Evolutionary conservation across 1,140 invertebrate genomes (phyloP).

Genomic region (Drosophila guanche): DNA sequence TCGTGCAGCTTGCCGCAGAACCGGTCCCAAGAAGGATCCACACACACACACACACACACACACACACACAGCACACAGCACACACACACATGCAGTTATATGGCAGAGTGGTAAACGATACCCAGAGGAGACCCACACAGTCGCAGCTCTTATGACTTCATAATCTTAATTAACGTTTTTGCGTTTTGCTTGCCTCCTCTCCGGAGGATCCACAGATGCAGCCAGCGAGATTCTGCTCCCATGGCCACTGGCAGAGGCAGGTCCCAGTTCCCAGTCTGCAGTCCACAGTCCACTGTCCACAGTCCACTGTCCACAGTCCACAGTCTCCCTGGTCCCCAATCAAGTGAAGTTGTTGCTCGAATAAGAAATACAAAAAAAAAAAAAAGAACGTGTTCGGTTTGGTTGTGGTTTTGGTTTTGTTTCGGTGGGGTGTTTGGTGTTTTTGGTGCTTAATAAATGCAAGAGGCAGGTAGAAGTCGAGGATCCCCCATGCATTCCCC

Average conservation of each 20-base stretch:
- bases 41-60: conserved; percentile 5
- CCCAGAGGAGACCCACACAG: background rate
- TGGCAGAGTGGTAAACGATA: background rate
- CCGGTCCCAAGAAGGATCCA: conserved; percentile 64
- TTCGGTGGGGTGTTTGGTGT: conserved; percentile 42
- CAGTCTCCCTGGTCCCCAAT: conserved; percentile 50
- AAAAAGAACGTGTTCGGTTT: conserved; percentile 3
- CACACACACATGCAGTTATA: background rate
- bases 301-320: too few species aligned
- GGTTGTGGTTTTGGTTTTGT: conserved; percentile 29
- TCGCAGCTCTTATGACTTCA: conserved; percentile 82
- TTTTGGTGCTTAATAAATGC: conserved; percentile 73
- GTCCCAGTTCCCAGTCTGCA: background rate
- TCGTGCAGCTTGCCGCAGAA: conserved; percentile 69
- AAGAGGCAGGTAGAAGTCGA: conserved; percentile 76
- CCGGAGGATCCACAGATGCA: conserved; percentile 8
- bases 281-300: too few species aligned
- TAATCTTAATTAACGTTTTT: conserved; percentile 84
- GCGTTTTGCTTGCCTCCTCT: conserved; percentile 59
- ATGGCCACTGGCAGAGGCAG: too few species aligned
- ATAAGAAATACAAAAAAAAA: conserved; percentile 11
- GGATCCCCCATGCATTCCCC: conserved; percentile 33
- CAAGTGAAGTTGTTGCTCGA: conserved; percentile 70
- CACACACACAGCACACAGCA: background rate
- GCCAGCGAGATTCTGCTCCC: background rate